A percentile compares a stretch with the other conserved stretches of the same genome.
Conservation (phyloP, 2,888 invertebrate species). For the Ypsolopha sequella region DNA sequence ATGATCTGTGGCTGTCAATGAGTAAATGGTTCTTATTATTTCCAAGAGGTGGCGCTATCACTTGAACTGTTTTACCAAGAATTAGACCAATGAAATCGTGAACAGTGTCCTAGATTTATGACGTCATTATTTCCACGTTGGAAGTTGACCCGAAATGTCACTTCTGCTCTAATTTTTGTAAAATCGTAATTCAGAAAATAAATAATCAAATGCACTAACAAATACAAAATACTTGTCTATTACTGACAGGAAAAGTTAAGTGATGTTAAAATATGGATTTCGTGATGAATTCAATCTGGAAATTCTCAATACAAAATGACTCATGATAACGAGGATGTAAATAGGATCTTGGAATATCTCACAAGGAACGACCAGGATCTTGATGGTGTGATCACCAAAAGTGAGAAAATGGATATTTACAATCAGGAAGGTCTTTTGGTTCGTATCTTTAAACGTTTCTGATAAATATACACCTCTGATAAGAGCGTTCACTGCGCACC, state of each 20-base stretch:
- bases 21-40: neutral
- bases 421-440: conserved; percentile 49
- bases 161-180: conserved; percentile 26
- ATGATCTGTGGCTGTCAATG: neutral
- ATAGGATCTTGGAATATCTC: conserved; percentile 51
- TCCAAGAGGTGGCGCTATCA: conserved; percentile 36
- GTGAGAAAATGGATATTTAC: conserved; percentile 48
- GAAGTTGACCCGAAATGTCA: conserved; percentile 64
- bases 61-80: conserved; percentile 30
- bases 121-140: conserved; percentile 79
- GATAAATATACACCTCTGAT: neutral
- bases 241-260: neutral
- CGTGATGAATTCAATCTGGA: conserved; percentile 8
- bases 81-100: conserved; percentile 48
- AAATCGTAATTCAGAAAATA: neutral
- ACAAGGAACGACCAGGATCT: conserved; percentile 43
- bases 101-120: conserved; percentile 59
- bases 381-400: conserved; percentile 27
- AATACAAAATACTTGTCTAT: neutral
- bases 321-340: conserved; percentile 45
- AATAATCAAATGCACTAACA: neutral
- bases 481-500: conserved; percentile 2
- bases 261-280: neutral
- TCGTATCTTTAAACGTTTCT: conserved; percentile 23
- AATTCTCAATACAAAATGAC: conserved; percentile 38